Conservation (phyloP, 2,113 vertebrate genomes). For the Hypomesus transpacificus region DNA sequence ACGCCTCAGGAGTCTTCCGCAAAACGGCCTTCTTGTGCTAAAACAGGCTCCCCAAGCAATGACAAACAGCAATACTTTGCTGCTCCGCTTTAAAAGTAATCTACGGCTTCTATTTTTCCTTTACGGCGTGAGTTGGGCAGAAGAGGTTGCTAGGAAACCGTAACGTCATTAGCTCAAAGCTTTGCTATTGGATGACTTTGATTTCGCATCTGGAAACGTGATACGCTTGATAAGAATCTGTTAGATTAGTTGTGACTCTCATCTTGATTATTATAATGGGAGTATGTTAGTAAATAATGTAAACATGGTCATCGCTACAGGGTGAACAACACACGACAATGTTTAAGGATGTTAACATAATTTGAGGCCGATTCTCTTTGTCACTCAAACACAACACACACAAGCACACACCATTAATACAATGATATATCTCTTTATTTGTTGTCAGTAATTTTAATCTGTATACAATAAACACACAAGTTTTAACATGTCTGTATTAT, state of each 20-base stretch:
- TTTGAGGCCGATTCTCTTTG: too few relatives aligned
- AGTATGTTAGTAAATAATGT: too few relatives aligned
- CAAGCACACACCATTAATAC: not conserved
- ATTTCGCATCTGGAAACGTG: not conserved
- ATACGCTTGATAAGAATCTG: conserved; percentile 7
- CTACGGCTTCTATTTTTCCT: conserved; percentile 22
- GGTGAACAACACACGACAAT: too few relatives aligned
- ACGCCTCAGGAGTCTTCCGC: not conserved
- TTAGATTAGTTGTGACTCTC: conserved; percentile 10
- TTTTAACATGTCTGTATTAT: conserved; percentile 15
- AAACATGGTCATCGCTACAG: too few relatives aligned
- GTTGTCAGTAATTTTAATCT: conserved; percentile 21
- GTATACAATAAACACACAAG: conserved; percentile 39
- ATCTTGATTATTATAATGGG: not conserved
- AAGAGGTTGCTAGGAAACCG: conserved; percentile 38
- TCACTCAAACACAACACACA: not conserved
- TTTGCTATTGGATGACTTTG: not conserved
- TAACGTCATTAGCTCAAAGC: conserved; percentile 12
- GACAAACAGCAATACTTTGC: too few relatives aligned
- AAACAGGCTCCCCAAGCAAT: too few relatives aligned
- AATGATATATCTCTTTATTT: conserved; percentile 41
- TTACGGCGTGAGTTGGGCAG: conserved; percentile 10
- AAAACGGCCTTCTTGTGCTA: not conserved
- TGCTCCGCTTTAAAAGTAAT: not conserved
- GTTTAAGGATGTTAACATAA: too few relatives aligned